Evolutionary conservation across 2,113 vertebrate genomes (phyloP).

Genomic region (Pagrus major): DNA sequence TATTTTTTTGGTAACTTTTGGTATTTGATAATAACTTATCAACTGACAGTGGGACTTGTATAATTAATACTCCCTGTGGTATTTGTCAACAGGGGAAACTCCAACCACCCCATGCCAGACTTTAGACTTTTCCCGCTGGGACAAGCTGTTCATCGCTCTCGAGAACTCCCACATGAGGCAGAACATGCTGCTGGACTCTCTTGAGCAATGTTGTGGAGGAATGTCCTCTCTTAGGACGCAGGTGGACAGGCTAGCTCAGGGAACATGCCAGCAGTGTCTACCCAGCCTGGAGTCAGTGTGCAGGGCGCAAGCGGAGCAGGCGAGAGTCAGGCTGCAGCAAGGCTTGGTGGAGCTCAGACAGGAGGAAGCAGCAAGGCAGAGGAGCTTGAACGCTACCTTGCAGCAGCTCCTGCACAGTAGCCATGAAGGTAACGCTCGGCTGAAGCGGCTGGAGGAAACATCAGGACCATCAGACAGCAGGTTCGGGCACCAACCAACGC

Average conservation of each 20-base stretch:
- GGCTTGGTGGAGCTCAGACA: conserved; percentile 56
- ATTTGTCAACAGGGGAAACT: conserved; percentile 35
- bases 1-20: background rate
- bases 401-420: conserved; percentile 56
- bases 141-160: conserved; percentile 93
- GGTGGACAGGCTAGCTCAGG: conserved; percentile 59
- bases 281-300: conserved; percentile 62
- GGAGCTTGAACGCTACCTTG: conserved; percentile 62
- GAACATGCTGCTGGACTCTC: conserved; percentile 88
- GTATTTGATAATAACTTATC: background rate
- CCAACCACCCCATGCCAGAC: conserved; percentile 75
- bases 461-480: background rate
- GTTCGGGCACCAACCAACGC: conserved; percentile 28
- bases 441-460: conserved; percentile 59
- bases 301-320: conserved; percentile 53
- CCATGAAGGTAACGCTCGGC: conserved; percentile 31
- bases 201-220: conserved; percentile 80
- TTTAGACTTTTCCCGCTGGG: conserved; percentile 87
- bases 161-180: conserved; percentile 95
- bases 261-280: conserved; percentile 52
- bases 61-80: conserved; percentile 20
- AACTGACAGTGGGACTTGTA: background rate
- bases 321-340: conserved; percentile 40
- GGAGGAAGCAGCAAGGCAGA: conserved; percentile 64
- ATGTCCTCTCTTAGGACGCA: conserved; percentile 69